Evolutionary conservation across 2,113 vertebrate species (phyloP).

Genomic region (Archilochus colubris): DNA sequence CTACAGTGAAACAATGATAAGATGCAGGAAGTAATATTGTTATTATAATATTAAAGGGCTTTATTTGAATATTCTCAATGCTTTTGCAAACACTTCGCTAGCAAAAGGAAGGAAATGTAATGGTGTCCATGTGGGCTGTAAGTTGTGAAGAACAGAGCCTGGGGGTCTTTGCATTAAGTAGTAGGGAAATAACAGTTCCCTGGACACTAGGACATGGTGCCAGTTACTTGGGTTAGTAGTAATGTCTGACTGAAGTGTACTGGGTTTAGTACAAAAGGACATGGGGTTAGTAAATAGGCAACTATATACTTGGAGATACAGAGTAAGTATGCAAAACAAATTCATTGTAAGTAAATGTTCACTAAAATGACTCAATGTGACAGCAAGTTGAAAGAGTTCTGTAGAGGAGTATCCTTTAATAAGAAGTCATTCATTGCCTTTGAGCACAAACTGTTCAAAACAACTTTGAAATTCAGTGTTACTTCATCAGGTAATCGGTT

Average conservation of each 20-base stretch:
- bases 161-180: background rate
- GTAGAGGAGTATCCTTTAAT: background rate
- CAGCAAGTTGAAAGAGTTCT: background rate
- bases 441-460: background rate
- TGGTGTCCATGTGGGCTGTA: background rate
- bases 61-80: background rate
- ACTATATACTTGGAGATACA: background rate
- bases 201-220: background rate
- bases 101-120: background rate
- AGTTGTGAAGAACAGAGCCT: background rate
- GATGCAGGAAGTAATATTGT: background rate
- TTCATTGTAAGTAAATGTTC: background rate
- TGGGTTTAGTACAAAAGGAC: background rate
- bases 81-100: background rate
- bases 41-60: background rate
- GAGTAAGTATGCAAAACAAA: background rate
- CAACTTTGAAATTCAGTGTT: background rate
- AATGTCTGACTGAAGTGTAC: background rate
- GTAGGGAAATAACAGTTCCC: background rate
- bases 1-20: background rate
- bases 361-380: background rate
- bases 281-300: background rate
- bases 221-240: background rate
- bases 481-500: background rate
- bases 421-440: background rate